These are phyloP conservation scores for Eufriesea mexicana DNA, from an alignment of 1,140 invertebrate species.

Conservation along the genomic window DNA sequence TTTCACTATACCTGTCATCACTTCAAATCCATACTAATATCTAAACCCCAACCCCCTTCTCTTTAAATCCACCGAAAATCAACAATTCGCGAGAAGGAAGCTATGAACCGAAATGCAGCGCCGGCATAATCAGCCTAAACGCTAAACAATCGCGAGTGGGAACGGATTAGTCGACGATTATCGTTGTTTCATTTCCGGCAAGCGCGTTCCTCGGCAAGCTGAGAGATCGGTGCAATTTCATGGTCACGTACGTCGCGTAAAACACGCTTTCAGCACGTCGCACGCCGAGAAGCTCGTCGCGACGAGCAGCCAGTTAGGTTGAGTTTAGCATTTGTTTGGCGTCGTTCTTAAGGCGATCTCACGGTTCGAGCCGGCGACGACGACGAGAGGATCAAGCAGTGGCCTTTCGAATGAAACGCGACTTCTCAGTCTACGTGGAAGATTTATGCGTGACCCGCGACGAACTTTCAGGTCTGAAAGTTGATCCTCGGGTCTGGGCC, in stretches of 20 bases:
- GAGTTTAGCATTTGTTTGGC: slow-evolving; percentile 75
- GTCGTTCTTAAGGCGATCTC: slow-evolving; percentile 46
- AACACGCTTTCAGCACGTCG: slow-evolving; percentile 70
- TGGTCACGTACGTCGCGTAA: slow-evolving; percentile 76
- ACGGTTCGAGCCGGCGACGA: background rate
- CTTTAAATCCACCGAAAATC: too few relatives aligned
- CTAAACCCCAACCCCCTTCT: too few relatives aligned
- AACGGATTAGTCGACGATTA: slow-evolving; percentile 24
- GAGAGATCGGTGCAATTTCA: slow-evolving; percentile 47
- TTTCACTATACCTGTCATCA: too few relatives aligned
- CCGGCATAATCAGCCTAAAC: slow-evolving; percentile 11
- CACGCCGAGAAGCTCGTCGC: slow-evolving; percentile 2
- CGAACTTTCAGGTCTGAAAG: slow-evolving; percentile 32
- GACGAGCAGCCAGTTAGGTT: slow-evolving; percentile 63
- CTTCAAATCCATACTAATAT: too few relatives aligned
- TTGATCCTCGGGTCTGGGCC: slow-evolving; percentile 48
- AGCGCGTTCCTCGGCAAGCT: background rate
- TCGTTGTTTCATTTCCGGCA: slow-evolving; percentile 12
- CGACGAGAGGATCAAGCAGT: slow-evolving; percentile 60
- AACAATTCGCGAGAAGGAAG: too few relatives aligned
- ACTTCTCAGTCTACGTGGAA: slow-evolving; percentile 47
- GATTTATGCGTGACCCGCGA: slow-evolving; percentile 71
- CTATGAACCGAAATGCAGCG: background rate
- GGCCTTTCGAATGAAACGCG: slow-evolving; percentile 61
- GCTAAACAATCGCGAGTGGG: background rate